Conservation (phyloP, 2,113 vertebrate genomes). For the Odontesthes bonariensis region DNA sequence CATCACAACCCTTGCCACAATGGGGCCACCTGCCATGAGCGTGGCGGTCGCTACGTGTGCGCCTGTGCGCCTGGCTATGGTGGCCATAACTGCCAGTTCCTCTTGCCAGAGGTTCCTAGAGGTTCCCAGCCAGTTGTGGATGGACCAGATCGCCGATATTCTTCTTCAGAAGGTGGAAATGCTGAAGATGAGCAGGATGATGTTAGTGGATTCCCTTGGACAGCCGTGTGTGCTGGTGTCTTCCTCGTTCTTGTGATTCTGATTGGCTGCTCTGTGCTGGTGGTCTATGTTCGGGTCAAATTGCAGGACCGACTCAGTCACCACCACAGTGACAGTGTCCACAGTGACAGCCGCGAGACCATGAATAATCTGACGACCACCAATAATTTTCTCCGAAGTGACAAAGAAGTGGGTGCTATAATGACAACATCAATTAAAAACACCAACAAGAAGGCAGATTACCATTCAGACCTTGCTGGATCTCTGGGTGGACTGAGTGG, state of each 20-base stretch:
- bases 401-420: slow-evolving; percentile 91
- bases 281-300: slow-evolving; percentile 90
- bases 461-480: slow-evolving; percentile 86
- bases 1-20: slow-evolving; percentile 96
- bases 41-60: slow-evolving; percentile 90
- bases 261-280: slow-evolving; percentile 89
- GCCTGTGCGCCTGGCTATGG: slow-evolving; percentile 92
- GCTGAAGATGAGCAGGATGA: slow-evolving; percentile 72
- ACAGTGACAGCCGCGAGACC: slow-evolving; percentile 90
- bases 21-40: slow-evolving; percentile 95
- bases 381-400: slow-evolving; percentile 90
- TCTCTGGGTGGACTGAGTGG: slow-evolving; percentile 73
- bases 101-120: slow-evolving; percentile 87
- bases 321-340: slow-evolving; percentile 83
- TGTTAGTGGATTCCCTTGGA: slow-evolving; percentile 89
- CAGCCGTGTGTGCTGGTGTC: slow-evolving; percentile 90
- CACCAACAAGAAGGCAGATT: slow-evolving; percentile 97
- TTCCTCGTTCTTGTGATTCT: slow-evolving; percentile 92
- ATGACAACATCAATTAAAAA: slow-evolving; percentile 95
- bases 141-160: slow-evolving; percentile 85
- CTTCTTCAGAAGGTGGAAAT: slow-evolving; percentile 75
- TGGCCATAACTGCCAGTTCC: slow-evolving; percentile 95
- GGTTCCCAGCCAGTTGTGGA: slow-evolving; percentile 82
- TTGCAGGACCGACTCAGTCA: slow-evolving; percentile 86
- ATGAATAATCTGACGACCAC: slow-evolving; percentile 95